Percentiles rank a stretch among this genome's conserved stretches.
Conservation (phyloP, 2,888 invertebrate genomes). For the Parnassius orleans region DNA sequence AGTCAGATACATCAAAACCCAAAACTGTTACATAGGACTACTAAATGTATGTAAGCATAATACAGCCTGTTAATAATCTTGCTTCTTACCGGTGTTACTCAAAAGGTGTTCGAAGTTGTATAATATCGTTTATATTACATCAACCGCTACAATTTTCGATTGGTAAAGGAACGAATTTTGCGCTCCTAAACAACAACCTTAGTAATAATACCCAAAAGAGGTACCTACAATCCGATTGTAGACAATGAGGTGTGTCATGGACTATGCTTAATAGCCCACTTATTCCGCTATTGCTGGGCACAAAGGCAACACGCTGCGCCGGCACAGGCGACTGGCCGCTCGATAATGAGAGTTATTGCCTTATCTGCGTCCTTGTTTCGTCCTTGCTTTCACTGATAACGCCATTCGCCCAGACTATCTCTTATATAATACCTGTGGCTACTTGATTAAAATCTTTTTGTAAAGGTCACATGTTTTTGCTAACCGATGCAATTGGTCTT, state of each 20-base stretch:
- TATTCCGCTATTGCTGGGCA: conserved; percentile 46
- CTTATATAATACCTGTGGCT: conserved; percentile 51
- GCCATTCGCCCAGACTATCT: conserved; percentile 48
- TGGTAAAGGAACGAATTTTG: conserved; percentile 18
- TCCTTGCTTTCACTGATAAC: conserved; percentile 80
- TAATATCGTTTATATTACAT: conserved; percentile 13
- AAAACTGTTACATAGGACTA: no score
- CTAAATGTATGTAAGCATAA: no score
- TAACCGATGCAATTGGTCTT: conserved; percentile 39
- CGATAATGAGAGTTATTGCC: conserved; percentile 67
- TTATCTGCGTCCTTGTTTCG: conserved; percentile 69
- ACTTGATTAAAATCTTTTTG: conserved; percentile 36
- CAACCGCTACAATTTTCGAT: conserved; percentile 16
- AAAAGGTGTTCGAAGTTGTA: background rate
- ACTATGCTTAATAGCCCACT: conserved; percentile 52
- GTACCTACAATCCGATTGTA: conserved; percentile 36
- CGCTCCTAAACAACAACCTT: conserved; percentile 31
- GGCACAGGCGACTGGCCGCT: conserved; percentile 43
- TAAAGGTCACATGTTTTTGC: conserved; percentile 49
- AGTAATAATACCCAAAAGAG: conserved; percentile 34
- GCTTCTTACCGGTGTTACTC: no score
- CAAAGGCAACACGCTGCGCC: conserved; percentile 39
- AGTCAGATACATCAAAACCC: no score
- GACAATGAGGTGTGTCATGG: conserved; percentile 61
- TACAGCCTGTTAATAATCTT: background rate